Base-by-base conservation (phyloP, 92 coral and sea anemone genomes). In the Pocillopora meandrina region DNA sequence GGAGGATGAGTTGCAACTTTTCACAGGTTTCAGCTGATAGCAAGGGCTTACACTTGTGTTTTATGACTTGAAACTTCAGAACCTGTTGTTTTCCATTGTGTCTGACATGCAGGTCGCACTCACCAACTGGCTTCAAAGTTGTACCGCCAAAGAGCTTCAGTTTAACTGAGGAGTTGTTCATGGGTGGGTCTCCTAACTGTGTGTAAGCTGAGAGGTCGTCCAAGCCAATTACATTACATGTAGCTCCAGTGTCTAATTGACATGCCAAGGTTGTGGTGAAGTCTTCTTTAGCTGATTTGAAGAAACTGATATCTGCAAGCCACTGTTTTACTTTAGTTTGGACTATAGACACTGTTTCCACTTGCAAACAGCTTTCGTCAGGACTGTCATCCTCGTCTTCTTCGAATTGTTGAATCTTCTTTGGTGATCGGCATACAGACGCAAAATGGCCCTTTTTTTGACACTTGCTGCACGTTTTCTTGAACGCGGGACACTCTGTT, bases 361-460 rank as follows among this genome's bases (percentile, higher is more conserved):
- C 73, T 65, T 20, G 47, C 63, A 79, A 63, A 63, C 63, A 79
- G 63, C 73, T 79, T 33, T 79, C 83, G 55, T 64, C 72, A 18
- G 72, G 49, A 79, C 74, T 79, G 56, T 60, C 55, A 36, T 20
- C 64, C 0, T 52, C 0, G 55, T 49, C 31, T 5, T 80, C 84
- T 68, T 78, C 31, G 1, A 80, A 56, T 16, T 80, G 84, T 12
- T 80, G 74, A 15, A 80, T 74, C 56, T 79, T 79, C 3, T 66
- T 79, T 8, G 52, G 31, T 17, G 74, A 49, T 9, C 13, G 35
- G 64, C 85, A 86, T 75, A 86, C 72, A 13, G 71, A n/a, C 26
- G 83, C 34, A 58, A 86, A 86, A 56, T 86, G 89, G 18, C 81
- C 81, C 21, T 86, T 78, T 81, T 80, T 56, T 71, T n/a, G 83